phyloP scores from a whole-genome alignment of 2,888 invertebrate genomes.

The Drosophila subquinaria region DNA sequence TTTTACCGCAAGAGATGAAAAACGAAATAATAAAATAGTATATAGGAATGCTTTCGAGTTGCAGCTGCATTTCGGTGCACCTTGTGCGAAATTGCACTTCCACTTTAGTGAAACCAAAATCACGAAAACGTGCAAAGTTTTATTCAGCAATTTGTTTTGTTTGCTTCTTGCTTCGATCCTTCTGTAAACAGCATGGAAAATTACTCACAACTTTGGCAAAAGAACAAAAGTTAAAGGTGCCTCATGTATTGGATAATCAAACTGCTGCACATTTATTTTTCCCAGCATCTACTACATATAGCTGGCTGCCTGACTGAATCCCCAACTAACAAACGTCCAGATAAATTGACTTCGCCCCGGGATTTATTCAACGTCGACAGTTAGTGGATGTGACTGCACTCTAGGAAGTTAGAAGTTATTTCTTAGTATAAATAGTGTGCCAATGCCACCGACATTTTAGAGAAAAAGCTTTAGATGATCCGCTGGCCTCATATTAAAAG shows the following conservation, averaged over 20 bases:
- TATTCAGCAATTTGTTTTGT: slow-evolving; percentile 74
- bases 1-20: slow-evolving; percentile 20
- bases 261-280: slow-evolving; percentile 12
- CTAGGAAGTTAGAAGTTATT: background rate
- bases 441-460: slow-evolving; percentile 18
- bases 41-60: slow-evolving; percentile 11
- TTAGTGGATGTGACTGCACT: background rate
- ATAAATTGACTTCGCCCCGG: slow-evolving; percentile 2
- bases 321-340: background rate
- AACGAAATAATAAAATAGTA: background rate
- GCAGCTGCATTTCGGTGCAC: slow-evolving; percentile 13
- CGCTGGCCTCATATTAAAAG: background rate
- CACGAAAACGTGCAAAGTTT: slow-evolving; percentile 66
- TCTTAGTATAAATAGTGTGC: slow-evolving; percentile 13
- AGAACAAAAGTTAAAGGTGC: slow-evolving; percentile 67
- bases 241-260: slow-evolving; percentile 45
- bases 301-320: background rate
- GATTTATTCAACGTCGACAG: background rate
- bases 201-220: slow-evolving; percentile 62
- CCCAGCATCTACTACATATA: background rate
- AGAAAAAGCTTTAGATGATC: slow-evolving; percentile 14
- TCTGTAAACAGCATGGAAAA: slow-evolving; percentile 74
- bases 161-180: slow-evolving; percentile 67
- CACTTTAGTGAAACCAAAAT: slow-evolving; percentile 27
- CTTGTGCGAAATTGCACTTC: slow-evolving; percentile 42